These are phyloP conservation scores for Gobionotothen gibberifrons DNA, from an alignment of 2,797 vertebrate genomes.

Conservation along the genomic window DNA sequence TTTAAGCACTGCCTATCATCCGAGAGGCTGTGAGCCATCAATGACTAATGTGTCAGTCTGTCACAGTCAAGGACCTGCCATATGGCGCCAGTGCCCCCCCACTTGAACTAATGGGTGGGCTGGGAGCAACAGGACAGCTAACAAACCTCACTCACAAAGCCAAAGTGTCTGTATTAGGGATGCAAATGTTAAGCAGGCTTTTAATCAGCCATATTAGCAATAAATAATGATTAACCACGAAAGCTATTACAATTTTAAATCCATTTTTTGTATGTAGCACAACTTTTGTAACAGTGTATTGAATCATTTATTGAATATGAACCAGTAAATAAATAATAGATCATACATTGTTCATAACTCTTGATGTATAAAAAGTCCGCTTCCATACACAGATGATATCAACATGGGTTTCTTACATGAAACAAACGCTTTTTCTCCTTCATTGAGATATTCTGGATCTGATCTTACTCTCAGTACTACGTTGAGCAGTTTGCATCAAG, in stretches of 20 bases:
- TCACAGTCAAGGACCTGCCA: conserved; percentile 80
- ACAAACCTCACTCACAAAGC: conserved; percentile 55
- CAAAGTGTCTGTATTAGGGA: conserved; percentile 27
- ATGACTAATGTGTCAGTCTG: conserved; percentile 83
- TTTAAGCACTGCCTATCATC: conserved; percentile 77
- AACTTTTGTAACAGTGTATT: conserved; percentile 3
- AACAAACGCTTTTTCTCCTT: too few species aligned
- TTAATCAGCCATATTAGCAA: conserved; percentile 32
- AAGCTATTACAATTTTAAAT: conserved; percentile 18
- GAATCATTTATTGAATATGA: conserved; percentile 17
- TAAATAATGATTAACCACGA: conserved; percentile 32
- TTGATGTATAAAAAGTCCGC: conserved; percentile 29
- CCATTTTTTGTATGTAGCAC: not conserved
- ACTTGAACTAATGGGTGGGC: conserved; percentile 75
- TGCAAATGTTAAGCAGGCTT: conserved; percentile 28
- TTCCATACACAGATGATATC: too few species aligned
- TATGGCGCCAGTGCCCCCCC: conserved; percentile 68
- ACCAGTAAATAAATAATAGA: conserved; percentile 10
- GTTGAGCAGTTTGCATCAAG: too few species aligned
- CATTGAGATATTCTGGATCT: too few species aligned
- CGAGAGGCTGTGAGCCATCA: conserved; percentile 78
- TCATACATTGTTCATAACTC: conserved; percentile 14
- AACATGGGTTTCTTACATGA: too few species aligned
- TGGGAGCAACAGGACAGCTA: conserved; percentile 64
- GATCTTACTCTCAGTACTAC: too few species aligned